Base-by-base conservation (phyloP, 2,797 vertebrate species). In the Chelon auratus region DNA sequence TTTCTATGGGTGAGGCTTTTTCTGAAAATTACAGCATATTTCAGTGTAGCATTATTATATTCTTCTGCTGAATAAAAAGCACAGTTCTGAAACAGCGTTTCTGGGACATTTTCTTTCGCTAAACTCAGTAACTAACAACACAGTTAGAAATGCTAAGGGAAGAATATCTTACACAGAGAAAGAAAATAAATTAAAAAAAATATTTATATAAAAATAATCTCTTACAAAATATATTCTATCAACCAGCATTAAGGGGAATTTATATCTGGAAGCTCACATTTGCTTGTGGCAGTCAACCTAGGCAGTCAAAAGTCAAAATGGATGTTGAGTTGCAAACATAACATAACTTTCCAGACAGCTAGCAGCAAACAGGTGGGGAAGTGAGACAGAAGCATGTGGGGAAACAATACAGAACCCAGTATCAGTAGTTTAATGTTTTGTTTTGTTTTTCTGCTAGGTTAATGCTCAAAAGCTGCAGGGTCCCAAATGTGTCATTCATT, bases 151-250 rank as follows among this genome's bases (percentile, higher is more conserved):
- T 87, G 26, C 48, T 75, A 52, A 68, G 56, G 63, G 54, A 87
- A 89, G 83, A 90, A 90, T 84, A 87, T 78, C 86, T 88, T 89
- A 95, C 90, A 94, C 92, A 91, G 87, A 93, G 90, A 86, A 30
- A 78, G 93, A 96, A 92, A 94, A 93, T 90, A 92, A 96, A 97
- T 97, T 95, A 97, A 97, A 96, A 96, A 95, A 96, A 95, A 95
- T 93, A 95, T 94, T 94, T 94, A 96, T 97, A 98, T 96, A 98
- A 98, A 99, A 98, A 98, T 97, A 98, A 96, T 96, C 95, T 98
- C 91, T 97, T 95, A 96, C 93, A 97, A 97, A 98, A 97, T 97
- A 98, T 95, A 97, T 92, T 96, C 95, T 96, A 90, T 95, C 91
- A 94, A 94, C 92, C 93, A 92, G 95, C 91, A 93, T 92, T 92